phyloP scores from a whole-genome alignment of 2,888 invertebrate genomes.

The Cremastinae sp. region DNA sequence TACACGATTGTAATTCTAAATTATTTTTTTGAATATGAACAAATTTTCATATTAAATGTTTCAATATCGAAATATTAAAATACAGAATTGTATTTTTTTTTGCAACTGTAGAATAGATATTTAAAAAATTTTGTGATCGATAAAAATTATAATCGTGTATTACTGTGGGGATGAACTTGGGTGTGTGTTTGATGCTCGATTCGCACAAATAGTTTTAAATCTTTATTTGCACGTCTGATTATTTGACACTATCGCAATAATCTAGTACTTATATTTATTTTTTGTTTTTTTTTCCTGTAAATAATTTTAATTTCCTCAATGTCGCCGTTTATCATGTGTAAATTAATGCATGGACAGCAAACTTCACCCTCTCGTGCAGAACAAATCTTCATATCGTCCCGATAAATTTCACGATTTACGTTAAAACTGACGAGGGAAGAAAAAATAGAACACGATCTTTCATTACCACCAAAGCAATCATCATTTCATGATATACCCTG shows the following conservation, averaged over 20 bases:
- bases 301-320: constrained; percentile 29
- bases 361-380: constrained; percentile 74
- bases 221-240: constrained; percentile 22
- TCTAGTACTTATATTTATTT: constrained; percentile 11
- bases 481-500: too few relatives aligned
- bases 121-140: too few relatives aligned
- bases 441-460: neutral
- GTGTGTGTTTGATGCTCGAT: constrained; percentile 73
- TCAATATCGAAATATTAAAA: too few relatives aligned
- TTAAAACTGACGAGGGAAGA: neutral
- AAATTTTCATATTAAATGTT: constrained; percentile 55
- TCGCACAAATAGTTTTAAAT: neutral
- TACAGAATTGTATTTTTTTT: too few relatives aligned
- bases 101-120: too few relatives aligned
- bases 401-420: constrained; percentile 26
- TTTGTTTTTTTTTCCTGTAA: constrained; percentile 14
- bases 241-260: neutral
- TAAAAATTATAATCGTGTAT: too few relatives aligned
- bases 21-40: neutral
- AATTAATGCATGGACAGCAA: constrained; percentile 78
- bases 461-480: too few relatives aligned
- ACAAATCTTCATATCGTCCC: constrained; percentile 31
- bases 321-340: constrained; percentile 43
- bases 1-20: neutral
- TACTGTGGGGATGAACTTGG: too few relatives aligned